Evolutionary conservation across 2,797 vertebrate genomes (phyloP), one percentile per base, ranked within the genome.

Genomic region (Tolypeutes matacus): DNA sequence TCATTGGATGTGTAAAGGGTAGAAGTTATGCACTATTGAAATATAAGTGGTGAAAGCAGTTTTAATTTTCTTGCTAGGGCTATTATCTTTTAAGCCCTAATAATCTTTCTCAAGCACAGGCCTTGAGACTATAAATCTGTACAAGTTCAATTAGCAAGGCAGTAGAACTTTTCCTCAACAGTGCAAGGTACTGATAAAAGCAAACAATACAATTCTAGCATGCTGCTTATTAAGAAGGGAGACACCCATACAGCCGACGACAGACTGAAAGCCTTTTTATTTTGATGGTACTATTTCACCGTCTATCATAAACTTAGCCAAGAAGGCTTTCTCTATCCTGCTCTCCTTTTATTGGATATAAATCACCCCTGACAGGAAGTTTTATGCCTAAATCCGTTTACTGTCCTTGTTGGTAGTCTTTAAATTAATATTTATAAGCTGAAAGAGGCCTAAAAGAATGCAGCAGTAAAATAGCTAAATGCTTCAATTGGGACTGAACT

Each of bases 371-470:
- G 98, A 98, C 98, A 98, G 98, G 98, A 98, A 98, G 98, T 98
- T 98, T 98, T 98, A 98, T 98, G 98, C 98, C 97, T 97, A 98
- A 98, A 98, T 98, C 98, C 97, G 97, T 98, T 99, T 98, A 98
- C 98, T 98, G 98, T 98, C 98, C 98, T 99, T 99, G 98, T 98
- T 98, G 98, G 98, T 98, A 98, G 98, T 98, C 98, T 98, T 98
- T 98, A 98, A 98, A 98, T 99, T 98, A 99, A 99, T 99, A 99
- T 99, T 98, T 99, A 98, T 99, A 98, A 98, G 98, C 97, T 92
- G 80, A 97, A 98, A 98, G 98, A 96, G 83, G 95, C 96, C 98
- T 98, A 97, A 98, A 98, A 98, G 96, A 95, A 98, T 98, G 97
- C 97, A 95, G 97, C 98, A 98, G 96, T 98, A 98, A 98, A 98